These are phyloP conservation scores for Papilio demoleus DNA, from an alignment of 2,888 invertebrate species.

Conservation along the genomic window DNA sequence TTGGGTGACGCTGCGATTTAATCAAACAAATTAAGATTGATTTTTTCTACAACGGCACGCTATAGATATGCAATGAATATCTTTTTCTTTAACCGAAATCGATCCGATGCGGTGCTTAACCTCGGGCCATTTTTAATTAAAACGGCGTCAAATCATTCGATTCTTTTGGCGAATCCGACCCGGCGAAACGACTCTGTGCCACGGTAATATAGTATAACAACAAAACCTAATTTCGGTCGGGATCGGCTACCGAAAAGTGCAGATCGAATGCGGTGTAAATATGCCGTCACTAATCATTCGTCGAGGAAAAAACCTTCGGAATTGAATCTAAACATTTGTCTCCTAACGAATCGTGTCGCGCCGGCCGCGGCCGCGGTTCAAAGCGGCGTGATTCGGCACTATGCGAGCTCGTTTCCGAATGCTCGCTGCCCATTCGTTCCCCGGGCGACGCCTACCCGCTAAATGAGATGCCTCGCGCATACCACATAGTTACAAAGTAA, in stretches of 20 bases:
- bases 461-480: conserved; percentile 79
- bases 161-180: conserved; percentile 36
- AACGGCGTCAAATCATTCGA: conserved; percentile 43
- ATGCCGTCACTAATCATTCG: conserved; percentile 76
- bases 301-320: conserved; percentile 65
- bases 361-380: conserved; percentile 69
- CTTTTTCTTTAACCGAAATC: conserved; percentile 37
- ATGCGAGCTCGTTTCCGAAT: conserved; percentile 75
- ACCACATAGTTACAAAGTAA: conserved; percentile 82
- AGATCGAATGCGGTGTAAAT: conserved; percentile 70
- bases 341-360: conserved; percentile 82
- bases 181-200: conserved; percentile 27
- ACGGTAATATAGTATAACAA: conserved; percentile 53
- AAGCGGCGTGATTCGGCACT: conserved; percentile 81
- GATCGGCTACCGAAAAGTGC: conserved; percentile 68
- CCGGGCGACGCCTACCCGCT: conserved; percentile 81
- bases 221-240: conserved; percentile 69
- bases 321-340: conserved; percentile 83
- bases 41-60: conserved; percentile 45
- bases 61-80: conserved; percentile 37
- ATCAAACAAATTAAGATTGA: conserved; percentile 48
- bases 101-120: conserved; percentile 35
- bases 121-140: conserved; percentile 43
- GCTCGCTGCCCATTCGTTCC: conserved; percentile 82
- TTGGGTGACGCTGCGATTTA: conserved; percentile 54